Evolutionary conservation across 1,140 invertebrate species (phyloP).

Genomic region (Drosophila eugracilis): DNA sequence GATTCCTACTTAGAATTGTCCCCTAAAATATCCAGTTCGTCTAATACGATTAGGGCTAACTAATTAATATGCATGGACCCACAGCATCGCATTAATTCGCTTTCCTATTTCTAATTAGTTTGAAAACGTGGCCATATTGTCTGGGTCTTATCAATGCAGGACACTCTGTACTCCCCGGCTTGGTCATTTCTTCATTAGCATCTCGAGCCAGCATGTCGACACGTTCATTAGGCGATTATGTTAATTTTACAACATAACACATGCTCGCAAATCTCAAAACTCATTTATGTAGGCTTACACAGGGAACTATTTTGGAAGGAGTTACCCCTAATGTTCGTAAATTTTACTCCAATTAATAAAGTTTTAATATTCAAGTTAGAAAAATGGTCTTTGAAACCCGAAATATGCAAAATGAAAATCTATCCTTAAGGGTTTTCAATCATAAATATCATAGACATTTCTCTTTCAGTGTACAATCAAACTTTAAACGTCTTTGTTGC

Average conservation of each 20-base stretch:
- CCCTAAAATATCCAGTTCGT: neutral
- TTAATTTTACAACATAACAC: slow-evolving; percentile 30
- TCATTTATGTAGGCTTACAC: slow-evolving; percentile 42
- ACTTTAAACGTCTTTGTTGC: slow-evolving; percentile 1
- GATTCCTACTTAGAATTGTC: slow-evolving; percentile 41
- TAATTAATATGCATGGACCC: slow-evolving; percentile 41
- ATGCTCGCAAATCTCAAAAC: slow-evolving; percentile 33
- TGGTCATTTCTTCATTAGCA: slow-evolving; percentile 12
- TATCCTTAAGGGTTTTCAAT: too few species aligned
- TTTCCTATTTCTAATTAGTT: slow-evolving; percentile 58
- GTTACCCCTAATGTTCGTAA: too few species aligned
- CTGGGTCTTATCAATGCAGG: slow-evolving; percentile 15
- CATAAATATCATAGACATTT: too few species aligned
- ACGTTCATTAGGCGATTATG: slow-evolving; percentile 67
- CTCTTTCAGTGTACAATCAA: neutral
- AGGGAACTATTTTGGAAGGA: neutral
- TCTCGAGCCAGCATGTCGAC: slow-evolving; percentile 16
- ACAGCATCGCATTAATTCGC: slow-evolving; percentile 47
- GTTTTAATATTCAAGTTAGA: too few species aligned
- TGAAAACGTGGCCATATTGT: slow-evolving; percentile 26
- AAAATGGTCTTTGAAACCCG: too few species aligned
- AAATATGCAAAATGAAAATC: too few species aligned
- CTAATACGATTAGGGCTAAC: slow-evolving; percentile 35
- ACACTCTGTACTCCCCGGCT: slow-evolving; percentile 3
- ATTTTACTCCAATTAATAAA: too few species aligned